Conservation (phyloP, 1,140 invertebrate species). For the Diabrotica virgifera region DNA sequence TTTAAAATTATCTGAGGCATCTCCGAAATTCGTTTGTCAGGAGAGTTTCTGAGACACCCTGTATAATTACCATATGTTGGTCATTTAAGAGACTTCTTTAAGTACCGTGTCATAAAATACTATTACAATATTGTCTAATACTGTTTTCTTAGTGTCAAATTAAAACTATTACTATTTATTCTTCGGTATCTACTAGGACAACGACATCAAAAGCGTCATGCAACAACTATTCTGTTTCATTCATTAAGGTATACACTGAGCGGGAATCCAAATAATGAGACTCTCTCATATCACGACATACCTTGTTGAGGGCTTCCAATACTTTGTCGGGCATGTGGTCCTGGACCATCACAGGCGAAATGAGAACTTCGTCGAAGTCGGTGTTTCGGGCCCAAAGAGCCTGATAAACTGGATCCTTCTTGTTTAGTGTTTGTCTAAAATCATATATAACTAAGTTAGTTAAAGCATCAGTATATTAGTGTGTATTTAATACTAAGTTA, state of each 20-base stretch:
- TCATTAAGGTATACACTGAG: background rate
- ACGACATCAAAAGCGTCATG: background rate
- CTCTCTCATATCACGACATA: constrained; percentile 48
- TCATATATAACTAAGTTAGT: background rate
- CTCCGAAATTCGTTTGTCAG: no score
- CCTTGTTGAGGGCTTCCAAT: constrained; percentile 81
- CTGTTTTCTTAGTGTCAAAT: no score
- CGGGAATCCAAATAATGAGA: background rate
- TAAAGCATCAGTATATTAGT: no score
- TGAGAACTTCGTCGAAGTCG: constrained; percentile 88
- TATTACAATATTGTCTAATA: no score
- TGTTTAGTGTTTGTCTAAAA: constrained; percentile 64
- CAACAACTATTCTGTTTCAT: background rate
- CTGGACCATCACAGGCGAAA: constrained; percentile 89
- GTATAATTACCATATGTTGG: no score
- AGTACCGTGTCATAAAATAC: no score
- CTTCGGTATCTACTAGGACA: no score
- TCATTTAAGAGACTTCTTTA: no score
- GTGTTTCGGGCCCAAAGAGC: constrained; percentile 84
- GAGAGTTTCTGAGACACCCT: no score
- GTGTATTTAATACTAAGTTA: no score
- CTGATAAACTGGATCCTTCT: constrained; percentile 80
- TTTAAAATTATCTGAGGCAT: no score
- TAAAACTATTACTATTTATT: no score
- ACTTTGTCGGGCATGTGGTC: constrained; percentile 94